phyloP scores from a whole-genome alignment of 1,140 invertebrate species.

The Babylonia areolata region DNA sequence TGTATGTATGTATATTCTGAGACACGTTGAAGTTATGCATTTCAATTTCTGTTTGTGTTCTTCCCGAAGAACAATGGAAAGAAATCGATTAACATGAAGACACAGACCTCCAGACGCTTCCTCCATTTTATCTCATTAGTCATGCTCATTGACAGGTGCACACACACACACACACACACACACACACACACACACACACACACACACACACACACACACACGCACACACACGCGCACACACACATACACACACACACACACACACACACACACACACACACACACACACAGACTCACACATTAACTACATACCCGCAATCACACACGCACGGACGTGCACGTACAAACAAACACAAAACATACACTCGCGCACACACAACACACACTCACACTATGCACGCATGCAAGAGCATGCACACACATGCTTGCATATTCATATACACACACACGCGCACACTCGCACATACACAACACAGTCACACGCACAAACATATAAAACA shows the following conservation, averaged over 20 bases:
- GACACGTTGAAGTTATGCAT: too few species aligned
- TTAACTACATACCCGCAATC: too few species aligned
- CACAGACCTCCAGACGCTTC: neutral
- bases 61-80: too few species aligned
- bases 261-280: constrained; percentile 15
- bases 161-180: neutral
- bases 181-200: neutral
- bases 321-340: neutral
- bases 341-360: neutral
- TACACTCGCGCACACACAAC: neutral
- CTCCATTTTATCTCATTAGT: neutral
- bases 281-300: too few species aligned
- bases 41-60: too few species aligned
- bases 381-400: neutral
- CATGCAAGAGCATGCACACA: neutral
- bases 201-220: neutral
- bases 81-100: neutral
- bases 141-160: neutral
- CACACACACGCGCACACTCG: neutral
- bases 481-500: neutral
- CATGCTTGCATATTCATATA: neutral
- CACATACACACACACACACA: neutral
- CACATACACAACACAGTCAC: neutral
- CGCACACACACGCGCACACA: neutral
- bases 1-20: neutral